Evolutionary conservation across 2,113 vertebrate species (phyloP), one percentile per base, ranked within the genome.

Genomic region (Tragelaphus scriptus): DNA sequence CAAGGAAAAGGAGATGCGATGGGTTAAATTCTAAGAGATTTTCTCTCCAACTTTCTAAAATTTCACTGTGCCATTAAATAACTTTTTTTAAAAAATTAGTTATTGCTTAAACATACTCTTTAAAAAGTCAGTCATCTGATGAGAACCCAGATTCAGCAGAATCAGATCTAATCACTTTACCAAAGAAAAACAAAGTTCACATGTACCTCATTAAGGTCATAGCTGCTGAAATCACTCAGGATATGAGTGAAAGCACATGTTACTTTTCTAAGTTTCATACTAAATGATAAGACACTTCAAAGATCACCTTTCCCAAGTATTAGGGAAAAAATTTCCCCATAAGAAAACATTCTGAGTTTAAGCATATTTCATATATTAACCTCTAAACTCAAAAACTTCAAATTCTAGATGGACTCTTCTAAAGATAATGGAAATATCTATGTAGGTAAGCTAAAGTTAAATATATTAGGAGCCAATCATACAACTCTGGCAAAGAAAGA

Each of bases 211-310:
- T 63, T 59, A 93, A 75, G 8, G 51, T 26, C 84, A 59, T 59
- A 94, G n/a, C 61, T 96, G 44, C 63, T 21, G 71, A 93, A 93
- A 94, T 75, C 79, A 95, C 25, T 85, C 26, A 59, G 94, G 16
- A 30, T 91, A 9, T 51, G 14, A 91, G 30, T 51, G 47, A 95
- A 91, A n/a, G 28, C 26, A 71, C 21, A 3, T 21, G 84, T 5
- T 30, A 87, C 30, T 85, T 81, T 91, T 44, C 91, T 44, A 89
- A 71, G 23, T 59, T 75, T 89, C 63, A 68, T 2, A 82, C 14
- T 30, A 56, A 80, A 93, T 88, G 59, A 55, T 28, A 75, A 61
- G 68, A 26, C 68, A 82, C 65, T 55, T 88, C n/a, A 92, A 96
- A 94, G 17, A 90, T 49, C 32, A 26, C 16, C 23, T 40, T 15